Evolutionary conservation across 2,113 vertebrate genomes (phyloP).

Genomic region (Ceuthmochares aereus): DNA sequence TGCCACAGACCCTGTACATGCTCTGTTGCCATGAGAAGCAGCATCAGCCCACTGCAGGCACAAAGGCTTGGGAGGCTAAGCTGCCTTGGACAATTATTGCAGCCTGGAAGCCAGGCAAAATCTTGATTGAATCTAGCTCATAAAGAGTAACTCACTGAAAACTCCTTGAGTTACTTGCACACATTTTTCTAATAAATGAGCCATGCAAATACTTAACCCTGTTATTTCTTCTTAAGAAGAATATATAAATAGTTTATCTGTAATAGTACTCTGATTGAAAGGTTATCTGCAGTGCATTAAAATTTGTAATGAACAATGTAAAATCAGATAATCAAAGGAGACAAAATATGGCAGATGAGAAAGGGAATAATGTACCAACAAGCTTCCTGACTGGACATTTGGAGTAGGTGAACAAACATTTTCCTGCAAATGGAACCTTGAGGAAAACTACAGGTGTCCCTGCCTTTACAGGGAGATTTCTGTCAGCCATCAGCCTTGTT

Average conservation of each 20-base stretch:
- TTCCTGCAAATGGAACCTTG: background rate
- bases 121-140: conserved; percentile 39
- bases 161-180: conserved; percentile 59
- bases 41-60: background rate
- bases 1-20: background rate
- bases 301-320: background rate
- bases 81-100: background rate
- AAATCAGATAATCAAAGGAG: background rate
- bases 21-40: background rate
- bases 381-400: background rate
- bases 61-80: background rate
- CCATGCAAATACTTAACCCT: conserved; percentile 49
- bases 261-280: background rate
- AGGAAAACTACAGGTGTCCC: background rate
- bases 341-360: background rate
- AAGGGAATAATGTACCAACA: background rate
- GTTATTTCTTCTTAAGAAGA: conserved; percentile 7
- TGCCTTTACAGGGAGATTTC: background rate
- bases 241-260: background rate
- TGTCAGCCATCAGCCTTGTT: background rate
- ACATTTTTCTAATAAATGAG: conserved; percentile 64
- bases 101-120: conserved; percentile 19
- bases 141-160: conserved; percentile 51
- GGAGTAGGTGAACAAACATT: background rate
- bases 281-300: background rate